Base-by-base conservation (phyloP, 2,113 vertebrate genomes). In the Cynocephalus volans region DNA sequence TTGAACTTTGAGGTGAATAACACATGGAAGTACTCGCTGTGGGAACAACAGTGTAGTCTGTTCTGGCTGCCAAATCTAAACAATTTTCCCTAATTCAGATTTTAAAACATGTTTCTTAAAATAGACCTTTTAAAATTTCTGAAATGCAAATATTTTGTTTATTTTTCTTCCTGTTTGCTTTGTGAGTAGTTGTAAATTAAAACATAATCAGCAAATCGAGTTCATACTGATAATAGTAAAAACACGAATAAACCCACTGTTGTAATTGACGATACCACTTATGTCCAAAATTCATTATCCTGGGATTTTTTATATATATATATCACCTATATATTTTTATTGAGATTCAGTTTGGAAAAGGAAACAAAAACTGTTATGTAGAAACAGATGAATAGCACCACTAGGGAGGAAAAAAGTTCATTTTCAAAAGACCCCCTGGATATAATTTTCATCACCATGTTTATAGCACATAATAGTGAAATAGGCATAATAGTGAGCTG, bases 1-100 rank as follows among this genome's bases (percentile, higher is more conserved):
- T 79, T 97, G 86, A 92, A 79, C 23, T 93, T 94, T 88, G 73
- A 90, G 31, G 85, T 52, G 12, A 77, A 3, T 82, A 69, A 26
- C 88, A 69, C n/a, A 33, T 45, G 62, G 75, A 93, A 95, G 12
- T 58, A 10, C 11, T 76, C 26, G 2, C 73, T 62, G 0, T 48
- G 33, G 12, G 52, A 52, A 41, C 11, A 26, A 12, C 33, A 26
- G 31, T 28, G 0, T 19, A 15, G 19, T 90, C 21, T 84, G 2
- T 75, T 92, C 65, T 52, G 41, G 60, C 81, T 73, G 58, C 56
- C 56, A 62, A 86, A 76, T 93, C 31, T 19, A 70, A 79, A 69
- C 45, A 8, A 50, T 69, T 64, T 72, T 26, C 3, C 13, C 28
- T 6, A 91, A 85, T 54, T 83, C 62, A 72, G 12, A 73, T 79